Conservation (phyloP, 37 sponge, comb jelly and placozoan species). For the Dysidea cf. avara region DNA sequence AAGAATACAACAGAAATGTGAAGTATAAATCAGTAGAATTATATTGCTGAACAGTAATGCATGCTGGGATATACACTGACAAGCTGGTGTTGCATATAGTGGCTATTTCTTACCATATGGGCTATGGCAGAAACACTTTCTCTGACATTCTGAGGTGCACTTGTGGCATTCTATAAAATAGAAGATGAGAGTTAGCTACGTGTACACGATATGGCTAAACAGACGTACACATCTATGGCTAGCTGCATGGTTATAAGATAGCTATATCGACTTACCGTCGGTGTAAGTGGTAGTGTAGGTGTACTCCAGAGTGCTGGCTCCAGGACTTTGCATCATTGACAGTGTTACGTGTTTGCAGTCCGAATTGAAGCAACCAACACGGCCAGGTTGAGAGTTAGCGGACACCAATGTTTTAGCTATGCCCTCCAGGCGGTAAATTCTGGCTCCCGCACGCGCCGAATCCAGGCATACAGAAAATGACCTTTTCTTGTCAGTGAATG, state of each 20-base stretch:
- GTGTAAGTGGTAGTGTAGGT: not conserved
- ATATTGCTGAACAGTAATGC: too few species aligned
- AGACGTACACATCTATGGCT: not conserved
- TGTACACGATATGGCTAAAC: not conserved
- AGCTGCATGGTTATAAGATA: not conserved
- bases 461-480: conserved; percentile 9
- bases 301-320: not conserved
- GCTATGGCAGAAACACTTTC: conserved; percentile 17
- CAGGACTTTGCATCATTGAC: not conserved
- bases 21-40: too few species aligned
- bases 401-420: conserved; percentile 1
- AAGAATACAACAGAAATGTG: too few species aligned
- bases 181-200: not conserved
- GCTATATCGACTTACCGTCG: not conserved
- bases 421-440: conserved; percentile 17
- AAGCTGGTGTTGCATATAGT: not conserved
- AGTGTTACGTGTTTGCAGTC: conserved; percentile 32
- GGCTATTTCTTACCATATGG: conserved; percentile 12
- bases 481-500: not conserved
- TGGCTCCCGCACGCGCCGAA: conserved; percentile 1
- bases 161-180: conserved; percentile 18
- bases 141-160: conserved; percentile 29
- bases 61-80: not conserved
- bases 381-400: not conserved
- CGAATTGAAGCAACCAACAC: conserved; percentile 21